Evolutionary conservation across 2,113 vertebrate species (phyloP), one percentile per base, ranked within the genome.

Genomic region (Bufo bufo): DNA sequence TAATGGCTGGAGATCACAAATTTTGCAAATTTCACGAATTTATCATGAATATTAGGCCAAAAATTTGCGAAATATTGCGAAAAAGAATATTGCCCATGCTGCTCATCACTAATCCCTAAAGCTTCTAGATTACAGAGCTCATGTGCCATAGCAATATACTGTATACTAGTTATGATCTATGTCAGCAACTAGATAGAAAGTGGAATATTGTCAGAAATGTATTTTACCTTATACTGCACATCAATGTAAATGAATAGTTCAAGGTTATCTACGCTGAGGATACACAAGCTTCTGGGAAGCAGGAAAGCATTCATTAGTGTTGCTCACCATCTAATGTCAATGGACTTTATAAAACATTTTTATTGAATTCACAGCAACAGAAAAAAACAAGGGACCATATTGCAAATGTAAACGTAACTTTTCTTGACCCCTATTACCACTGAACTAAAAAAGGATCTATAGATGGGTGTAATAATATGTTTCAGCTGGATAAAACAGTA

Each of bases 301-400:
- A 63, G n/a, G 13, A 17, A 72, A 58, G 14, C 7, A 71, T 16
- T 54, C 33, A 85, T 19, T 23, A 56, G 71, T 61, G 47, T 86
- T 86, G 85, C 65, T 74, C 74, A 78, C 75, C 85, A 86, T 86
- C 85, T 86, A 86, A 74, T 86, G 85, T 86, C 12, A 45, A 45
- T 59, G 7, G 9, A 80, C 50, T 13, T 58, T 33, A 80, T 80
- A 80, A 11, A 12, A 43, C 54, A 80, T 43, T 6, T 58, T 58
- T 12, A 43, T 14, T 71, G 23, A 1, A 43, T 72, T 45, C 69
- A 72, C 33, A 43, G 13, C 19, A 45, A 75, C 49, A 75, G 9
- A 0, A 2, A 19, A 75, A 49, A 49, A 43, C 10, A 75, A 45
- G 16, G 3, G 4, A 43, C 4, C 0, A 47, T 47, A 45, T 71